phyloP scores from a whole-genome alignment of 2,113 vertebrate species.

The Chloropsis cyanopogon region DNA sequence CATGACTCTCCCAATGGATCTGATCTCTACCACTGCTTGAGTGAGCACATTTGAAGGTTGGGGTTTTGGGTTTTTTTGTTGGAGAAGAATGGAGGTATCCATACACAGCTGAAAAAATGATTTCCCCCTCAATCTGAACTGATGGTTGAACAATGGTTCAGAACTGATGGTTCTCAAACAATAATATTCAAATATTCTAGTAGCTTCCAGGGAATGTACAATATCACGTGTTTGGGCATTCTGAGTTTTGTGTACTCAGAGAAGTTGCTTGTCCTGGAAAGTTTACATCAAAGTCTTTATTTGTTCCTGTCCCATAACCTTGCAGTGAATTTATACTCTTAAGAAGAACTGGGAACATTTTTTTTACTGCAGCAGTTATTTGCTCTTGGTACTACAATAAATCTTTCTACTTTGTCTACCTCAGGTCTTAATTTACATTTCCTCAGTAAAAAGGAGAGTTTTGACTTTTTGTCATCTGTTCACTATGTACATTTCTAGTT shows the following conservation, averaged over 20 bases:
- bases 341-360: not conserved
- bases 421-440: not conserved
- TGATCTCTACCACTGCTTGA: not conserved
- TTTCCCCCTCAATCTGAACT: not conserved
- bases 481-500: not conserved
- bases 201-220: not conserved
- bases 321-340: not conserved
- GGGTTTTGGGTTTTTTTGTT: not conserved
- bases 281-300: not conserved
- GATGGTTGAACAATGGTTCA: not conserved
- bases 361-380: not conserved
- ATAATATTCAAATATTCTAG: not conserved
- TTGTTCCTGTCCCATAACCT: not conserved
- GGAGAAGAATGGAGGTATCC: not conserved
- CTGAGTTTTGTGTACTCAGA: not conserved
- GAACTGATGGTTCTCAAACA: not conserved
- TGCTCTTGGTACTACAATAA: not conserved
- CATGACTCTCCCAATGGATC: not conserved
- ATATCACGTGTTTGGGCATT: not conserved
- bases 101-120: not conserved
- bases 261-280: not conserved
- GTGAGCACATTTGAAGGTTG: not conserved
- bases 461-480: not conserved
- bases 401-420: not conserved
- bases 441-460: not conserved